Evolutionary conservation across 2,113 vertebrate species (phyloP).

Genomic region (Actenoides hombroni): DNA sequence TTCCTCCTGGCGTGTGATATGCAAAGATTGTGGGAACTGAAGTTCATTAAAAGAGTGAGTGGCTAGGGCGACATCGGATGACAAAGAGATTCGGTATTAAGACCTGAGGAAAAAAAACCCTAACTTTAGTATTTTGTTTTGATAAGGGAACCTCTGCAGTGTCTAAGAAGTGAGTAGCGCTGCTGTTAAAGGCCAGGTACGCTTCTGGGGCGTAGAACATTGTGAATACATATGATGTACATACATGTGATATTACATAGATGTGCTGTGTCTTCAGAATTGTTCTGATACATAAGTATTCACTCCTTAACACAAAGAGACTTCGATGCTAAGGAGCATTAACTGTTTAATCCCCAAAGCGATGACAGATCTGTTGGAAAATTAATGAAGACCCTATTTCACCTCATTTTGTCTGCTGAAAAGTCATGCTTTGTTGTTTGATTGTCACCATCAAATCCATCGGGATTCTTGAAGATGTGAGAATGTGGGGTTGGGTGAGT

Average conservation of each 20-base stretch:
- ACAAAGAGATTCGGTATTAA: neutral
- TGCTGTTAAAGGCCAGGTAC: neutral
- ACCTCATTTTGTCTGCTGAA: neutral
- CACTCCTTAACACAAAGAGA: neutral
- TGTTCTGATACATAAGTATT: neutral
- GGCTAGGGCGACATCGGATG: neutral
- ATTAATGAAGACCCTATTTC: neutral
- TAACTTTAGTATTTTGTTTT: neutral
- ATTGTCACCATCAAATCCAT: neutral
- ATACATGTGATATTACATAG: accelerated
- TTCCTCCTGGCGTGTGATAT: accelerated
- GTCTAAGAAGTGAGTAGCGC: neutral
- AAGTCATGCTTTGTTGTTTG: neutral
- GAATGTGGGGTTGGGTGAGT: neutral
- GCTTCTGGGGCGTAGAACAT: neutral
- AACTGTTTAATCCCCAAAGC: neutral
- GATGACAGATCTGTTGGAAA: neutral
- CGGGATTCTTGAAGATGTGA: neutral
- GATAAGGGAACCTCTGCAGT: neutral
- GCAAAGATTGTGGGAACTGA: neutral
- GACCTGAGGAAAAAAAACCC: neutral
- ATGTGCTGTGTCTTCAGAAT: neutral
- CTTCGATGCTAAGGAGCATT: neutral
- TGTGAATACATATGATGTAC: accelerated
- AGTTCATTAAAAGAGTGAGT: neutral